Percentiles rank a stretch among this genome's conserved stretches.
Evolutionary conservation across 2,888 invertebrate genomes (phyloP).

Genomic region (Mesopsocus fuscifrons): DNA sequence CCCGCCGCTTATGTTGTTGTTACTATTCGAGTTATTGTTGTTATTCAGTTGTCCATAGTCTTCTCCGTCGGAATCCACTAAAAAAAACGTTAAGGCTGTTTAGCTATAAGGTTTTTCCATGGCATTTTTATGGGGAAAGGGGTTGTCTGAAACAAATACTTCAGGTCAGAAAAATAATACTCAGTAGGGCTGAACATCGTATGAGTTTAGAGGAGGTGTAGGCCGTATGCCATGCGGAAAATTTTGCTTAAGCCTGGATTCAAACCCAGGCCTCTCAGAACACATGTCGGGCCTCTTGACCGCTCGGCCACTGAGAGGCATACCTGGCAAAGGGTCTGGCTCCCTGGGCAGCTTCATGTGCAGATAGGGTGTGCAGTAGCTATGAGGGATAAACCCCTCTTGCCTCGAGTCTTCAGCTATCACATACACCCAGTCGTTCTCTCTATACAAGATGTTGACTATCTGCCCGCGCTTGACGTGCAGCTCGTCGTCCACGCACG

Average conservation of each 20-base stretch:
- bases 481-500: slow-evolving; percentile 87
- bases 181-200: too few species aligned
- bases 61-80: slow-evolving; percentile 8
- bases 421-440: slow-evolving; percentile 96
- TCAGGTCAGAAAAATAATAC: too few species aligned
- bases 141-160: too few species aligned
- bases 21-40: slow-evolving; percentile 15
- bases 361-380: slow-evolving; percentile 79
- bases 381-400: slow-evolving; percentile 89
- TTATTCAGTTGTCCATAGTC: slow-evolving; percentile 17
- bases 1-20: slow-evolving; percentile 16
- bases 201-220: neutral
- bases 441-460: slow-evolving; percentile 85
- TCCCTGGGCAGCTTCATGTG: slow-evolving; percentile 62
- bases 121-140: too few species aligned
- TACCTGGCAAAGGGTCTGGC: slow-evolving; percentile 11
- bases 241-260: too few species aligned
- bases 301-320: too few species aligned
- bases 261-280: too few species aligned
- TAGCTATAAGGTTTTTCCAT: too few species aligned
- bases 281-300: too few species aligned
- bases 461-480: slow-evolving; percentile 68
- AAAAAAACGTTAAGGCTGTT: too few species aligned
- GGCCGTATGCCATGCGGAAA: too few species aligned
- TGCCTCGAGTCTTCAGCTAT: slow-evolving; percentile 74